A percentile compares a stretch with the other conserved stretches of the same genome.
Evolutionary conservation across 2,888 invertebrate genomes (phyloP).

Genomic region (Lissonota sp.): DNA sequence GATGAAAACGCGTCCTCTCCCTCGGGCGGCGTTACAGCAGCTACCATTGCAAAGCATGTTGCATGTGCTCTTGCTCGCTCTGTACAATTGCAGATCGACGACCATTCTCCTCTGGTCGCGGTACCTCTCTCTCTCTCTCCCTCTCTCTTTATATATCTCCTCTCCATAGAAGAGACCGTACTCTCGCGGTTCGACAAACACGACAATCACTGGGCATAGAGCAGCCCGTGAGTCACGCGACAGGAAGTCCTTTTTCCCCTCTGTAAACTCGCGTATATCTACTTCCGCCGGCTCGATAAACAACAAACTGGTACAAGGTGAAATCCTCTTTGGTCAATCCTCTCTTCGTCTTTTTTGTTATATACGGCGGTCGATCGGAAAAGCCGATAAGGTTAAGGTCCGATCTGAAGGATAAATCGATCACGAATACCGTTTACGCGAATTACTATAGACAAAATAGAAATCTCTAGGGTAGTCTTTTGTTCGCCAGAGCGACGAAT

Average conservation of each 20-base stretch:
- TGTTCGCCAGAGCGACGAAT: too few relatives aligned
- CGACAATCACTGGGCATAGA: constrained; percentile 64
- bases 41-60: constrained; percentile 40
- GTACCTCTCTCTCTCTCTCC: constrained; percentile 10
- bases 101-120: constrained; percentile 41
- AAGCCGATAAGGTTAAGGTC: constrained; percentile 16
- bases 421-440: not conserved
- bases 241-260: constrained; percentile 76
- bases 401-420: constrained; percentile 6
- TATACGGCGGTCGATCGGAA: constrained; percentile 5
- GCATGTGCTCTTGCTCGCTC: not conserved
- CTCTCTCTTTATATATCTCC: too few relatives aligned
- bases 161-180: constrained; percentile 21
- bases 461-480: too few relatives aligned
- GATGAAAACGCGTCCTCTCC: constrained; percentile 46
- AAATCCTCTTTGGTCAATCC: constrained; percentile 68
- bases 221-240: constrained; percentile 75
- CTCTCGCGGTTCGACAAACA: constrained; percentile 52
- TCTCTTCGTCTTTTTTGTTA: constrained; percentile 19
- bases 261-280: constrained; percentile 49
- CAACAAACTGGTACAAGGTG: constrained; percentile 76
- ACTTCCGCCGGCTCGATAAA: constrained; percentile 69
- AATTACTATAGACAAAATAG: too few relatives aligned
- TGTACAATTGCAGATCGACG: constrained; percentile 33
- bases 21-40: constrained; percentile 52